Base-by-base conservation (phyloP, 2,888 invertebrate genomes). In the Ophion costatus region DNA sequence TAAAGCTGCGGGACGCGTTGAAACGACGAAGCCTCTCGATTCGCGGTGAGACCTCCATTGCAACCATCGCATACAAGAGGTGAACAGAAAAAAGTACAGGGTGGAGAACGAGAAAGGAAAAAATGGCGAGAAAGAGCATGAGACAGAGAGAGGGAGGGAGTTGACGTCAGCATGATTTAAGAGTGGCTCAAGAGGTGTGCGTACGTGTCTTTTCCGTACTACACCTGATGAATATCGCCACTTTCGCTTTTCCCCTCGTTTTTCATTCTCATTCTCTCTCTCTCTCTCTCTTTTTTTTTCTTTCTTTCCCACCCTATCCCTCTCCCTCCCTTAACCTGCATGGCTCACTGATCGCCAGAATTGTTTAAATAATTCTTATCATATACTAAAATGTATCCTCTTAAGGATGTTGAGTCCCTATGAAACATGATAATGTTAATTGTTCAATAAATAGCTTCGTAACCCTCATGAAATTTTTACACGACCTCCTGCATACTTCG, bases 161-260 rank as follows among this genome's bases (percentile, higher is more conserved):
- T 82, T 69, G 85, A 85, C 80, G 82, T 85, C 85, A 85, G 85
- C 85, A 64, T 85, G 85, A 85, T 85, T 85, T 85, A 85, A 85
- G 85, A 80, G 85, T 85, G 80, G 85, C 76, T 85, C 80, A 80
- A 82, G 85, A 85, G 80, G 85, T 85, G 80, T 85, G 85, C 85
- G 85, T 85, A 85, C 85, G 85, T 85, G 85, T 85, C 85, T 85
- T 85, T 80, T 85, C 66, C 80, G 77, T 77, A 74, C 82, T 69
- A 80, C 45, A 45, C 73, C 82, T 82, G 85, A 85, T 85, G 82
- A 85, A 85, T 85, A 82, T 85, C 85, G 82, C 74, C 69, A 80
- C 85, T 80, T 69, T 80, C 77, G 59, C n/a, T 80, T 73, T 82
- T 79, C 79, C 71, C 57, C 75, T 78, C 69, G 45, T 63, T 66